phyloP scores from a whole-genome alignment of 2,797 vertebrate genomes.

The Antrozous pallidus region DNA sequence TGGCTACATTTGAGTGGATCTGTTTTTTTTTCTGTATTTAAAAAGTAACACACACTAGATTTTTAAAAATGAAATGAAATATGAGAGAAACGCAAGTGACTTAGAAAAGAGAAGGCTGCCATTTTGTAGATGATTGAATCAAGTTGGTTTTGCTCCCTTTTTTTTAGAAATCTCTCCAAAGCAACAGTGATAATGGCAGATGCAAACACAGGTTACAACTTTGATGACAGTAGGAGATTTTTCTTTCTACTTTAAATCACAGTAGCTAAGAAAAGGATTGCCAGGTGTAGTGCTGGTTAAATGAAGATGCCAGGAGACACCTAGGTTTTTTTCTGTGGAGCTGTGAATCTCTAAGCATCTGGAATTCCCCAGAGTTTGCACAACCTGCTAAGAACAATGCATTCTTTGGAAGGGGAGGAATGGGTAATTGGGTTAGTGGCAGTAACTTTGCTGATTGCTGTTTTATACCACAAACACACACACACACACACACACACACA shows the following conservation, averaged over 20 bases:
- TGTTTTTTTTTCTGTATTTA: background rate
- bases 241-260: background rate
- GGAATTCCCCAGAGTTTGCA: background rate
- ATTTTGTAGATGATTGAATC: background rate
- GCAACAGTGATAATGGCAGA: background rate
- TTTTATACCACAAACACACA: background rate
- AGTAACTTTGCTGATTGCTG: background rate
- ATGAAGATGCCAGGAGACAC: background rate
- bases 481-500: background rate
- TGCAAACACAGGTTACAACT: background rate
- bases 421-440: background rate
- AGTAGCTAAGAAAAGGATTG: background rate
- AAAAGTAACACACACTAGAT: background rate
- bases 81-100: background rate
- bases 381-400: background rate
- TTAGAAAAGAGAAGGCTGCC: background rate
- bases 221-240: background rate
- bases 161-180: background rate
- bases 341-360: background rate
- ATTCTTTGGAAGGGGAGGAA: constrained; percentile 17
- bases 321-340: background rate
- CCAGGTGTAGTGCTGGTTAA: background rate
- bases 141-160: background rate
- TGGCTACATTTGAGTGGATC: background rate
- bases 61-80: constrained; percentile 15